Conservation (phyloP, 2,888 invertebrate species). For the Escarpia spicata region DNA sequence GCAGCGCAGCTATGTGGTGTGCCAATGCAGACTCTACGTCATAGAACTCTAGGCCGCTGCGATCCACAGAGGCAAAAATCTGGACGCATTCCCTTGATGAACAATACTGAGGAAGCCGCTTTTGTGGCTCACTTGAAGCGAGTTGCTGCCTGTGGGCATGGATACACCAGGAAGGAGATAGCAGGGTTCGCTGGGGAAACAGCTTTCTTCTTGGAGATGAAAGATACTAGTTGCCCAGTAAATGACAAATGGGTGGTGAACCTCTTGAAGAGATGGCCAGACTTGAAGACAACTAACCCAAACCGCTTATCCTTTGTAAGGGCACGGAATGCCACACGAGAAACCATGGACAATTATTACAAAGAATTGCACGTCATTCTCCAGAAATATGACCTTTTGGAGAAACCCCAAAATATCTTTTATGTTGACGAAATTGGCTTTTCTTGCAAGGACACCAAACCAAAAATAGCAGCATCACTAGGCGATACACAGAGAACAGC, state of each 20-base stretch:
- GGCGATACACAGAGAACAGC: neutral
- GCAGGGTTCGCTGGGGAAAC: neutral
- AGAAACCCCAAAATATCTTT: slow-evolving; percentile 38
- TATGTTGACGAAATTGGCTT: slow-evolving; percentile 43
- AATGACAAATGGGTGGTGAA: slow-evolving; percentile 36
- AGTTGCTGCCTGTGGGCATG: neutral
- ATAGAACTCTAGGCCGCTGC: neutral
- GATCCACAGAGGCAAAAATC: neutral
- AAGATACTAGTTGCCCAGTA: slow-evolving; percentile 29
- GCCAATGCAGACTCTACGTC: neutral
- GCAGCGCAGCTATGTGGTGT: neutral
- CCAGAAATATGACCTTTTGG: slow-evolving; percentile 32
- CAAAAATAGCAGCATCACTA: neutral
- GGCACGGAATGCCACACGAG: slow-evolving; percentile 23
- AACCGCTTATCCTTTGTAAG: slow-evolving; percentile 28
- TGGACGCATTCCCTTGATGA: neutral
- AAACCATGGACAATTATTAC: slow-evolving; percentile 35
- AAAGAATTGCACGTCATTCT: slow-evolving; percentile 35
- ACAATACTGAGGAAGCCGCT: neutral
- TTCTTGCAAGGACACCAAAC: slow-evolving; percentile 25
- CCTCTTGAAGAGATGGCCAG: slow-evolving; percentile 40
- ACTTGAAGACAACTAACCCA: slow-evolving; percentile 35
- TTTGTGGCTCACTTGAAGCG: neutral
- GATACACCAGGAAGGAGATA: neutral
- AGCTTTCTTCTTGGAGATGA: slow-evolving; percentile 20